Evolutionary conservation across 2,113 vertebrate genomes (phyloP), one percentile per base, ranked within the genome.

Genomic region (Carettochelys insculpta): DNA sequence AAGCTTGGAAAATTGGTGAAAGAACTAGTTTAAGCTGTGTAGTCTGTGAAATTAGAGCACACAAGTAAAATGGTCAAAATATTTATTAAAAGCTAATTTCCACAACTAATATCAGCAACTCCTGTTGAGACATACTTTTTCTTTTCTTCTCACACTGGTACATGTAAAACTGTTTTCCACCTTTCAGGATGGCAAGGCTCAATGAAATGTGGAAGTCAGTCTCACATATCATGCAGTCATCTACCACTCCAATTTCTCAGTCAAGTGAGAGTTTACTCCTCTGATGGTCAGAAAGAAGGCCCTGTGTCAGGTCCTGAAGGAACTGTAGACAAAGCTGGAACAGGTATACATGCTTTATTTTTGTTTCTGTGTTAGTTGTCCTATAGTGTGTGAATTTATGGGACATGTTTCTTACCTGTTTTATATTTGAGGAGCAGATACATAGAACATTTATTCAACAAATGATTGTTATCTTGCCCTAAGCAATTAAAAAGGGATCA

Each of bases 181-280:
- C 20, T 88, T 65, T 86, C 95, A 99, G 99, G 98, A 89, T 98
- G 98, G 98, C 97, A 98, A 91, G 96, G 91, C 89, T 94, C 97
- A 90, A 79, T 97, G 92, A 96, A 96, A 87, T 85, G 93, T 84
- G 98, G 97, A 68, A 98, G 86, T 82, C 85, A 98, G 58, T 98
- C 97, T 95, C 97, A 95, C 22, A 61, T 97, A 86, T 97, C 97
- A 12, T 98, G 96, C 89, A 95, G 86, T 85, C 96, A 97, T 50
- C 93, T 98, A 47, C 97, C 97, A 9, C 93, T 98, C 94, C 92
- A 97, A 79, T 80, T 97, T 31, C 90, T 97, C 88, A 97, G 94
- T 65, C 98, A 98, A 96, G 96, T 98, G 54, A 98, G 98, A 88
- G 98, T 98, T 96, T 99, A 98, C 93, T 99, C 98, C 50, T 98